Evolutionary conservation across 2,888 invertebrate species (phyloP), one percentile per base, ranked within the genome.

Genomic region (Drosophila nr. perissopoda): DNA sequence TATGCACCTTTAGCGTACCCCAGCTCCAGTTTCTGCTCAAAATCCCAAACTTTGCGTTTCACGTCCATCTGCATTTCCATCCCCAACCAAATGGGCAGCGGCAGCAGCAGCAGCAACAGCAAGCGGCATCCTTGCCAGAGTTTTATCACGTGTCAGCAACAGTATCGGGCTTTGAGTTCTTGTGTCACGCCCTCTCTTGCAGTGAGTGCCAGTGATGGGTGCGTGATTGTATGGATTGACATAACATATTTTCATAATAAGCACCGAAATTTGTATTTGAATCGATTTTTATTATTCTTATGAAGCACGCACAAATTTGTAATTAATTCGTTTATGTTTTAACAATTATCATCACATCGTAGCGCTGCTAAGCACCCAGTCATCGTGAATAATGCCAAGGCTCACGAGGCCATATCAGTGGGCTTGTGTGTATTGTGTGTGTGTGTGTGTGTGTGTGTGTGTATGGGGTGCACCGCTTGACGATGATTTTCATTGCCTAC

Each of bases 71-170:
- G 61, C 68, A 71, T 25, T 56, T 60, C 25, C 66, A 54, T 8
- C 33, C 27, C 52, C 42, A 56, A 49, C 48, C 11, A 57, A 53
- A n/a, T 31, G 53, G 54, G 54, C 54, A 71, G 53, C 49, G 56
- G 51, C 48, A 56, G 51, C 10, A 53, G 42, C 62, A 56, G 51
- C 53, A 60, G 67, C 65, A 63, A 51, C 58, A 60, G 62, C 63
- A 66, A 57, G 62, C 59, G 83, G 70, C 68, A 48, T 73, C 67
- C 60, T 76, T 70, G 88, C 62, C 72, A 88, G 83, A 89, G 88
- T 85, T 87, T 87, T 88, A 87, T 89, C 87, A 87, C 90, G 87
- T 87, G 87, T 89, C 87, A 87, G 88, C 76, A 82, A 73, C 89
- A 89, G 88, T 79, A 89, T 76, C 74, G 79, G 80, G 80, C 81